Conservation (phyloP, 2,113 vertebrate species). For the Laticauda colubrina region DNA sequence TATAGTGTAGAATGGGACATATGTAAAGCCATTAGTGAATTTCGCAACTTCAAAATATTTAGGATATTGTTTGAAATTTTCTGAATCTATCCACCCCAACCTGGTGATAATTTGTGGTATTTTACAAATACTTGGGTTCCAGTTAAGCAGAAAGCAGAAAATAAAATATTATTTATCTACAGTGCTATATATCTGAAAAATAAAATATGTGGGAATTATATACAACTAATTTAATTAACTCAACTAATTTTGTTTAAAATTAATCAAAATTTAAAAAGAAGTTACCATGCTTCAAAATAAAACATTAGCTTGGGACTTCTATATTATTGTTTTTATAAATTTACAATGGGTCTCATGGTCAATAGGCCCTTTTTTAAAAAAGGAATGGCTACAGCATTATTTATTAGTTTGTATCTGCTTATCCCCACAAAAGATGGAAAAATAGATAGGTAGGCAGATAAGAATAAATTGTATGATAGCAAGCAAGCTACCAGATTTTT, state of each 20-base stretch:
- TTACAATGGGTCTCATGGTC: not conserved
- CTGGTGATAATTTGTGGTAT: not conserved
- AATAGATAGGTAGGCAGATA: not conserved
- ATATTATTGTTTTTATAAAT: not conserved
- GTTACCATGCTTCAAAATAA: not conserved
- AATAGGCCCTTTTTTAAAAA: not conserved
- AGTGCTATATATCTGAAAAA: not conserved
- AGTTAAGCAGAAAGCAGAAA: not conserved
- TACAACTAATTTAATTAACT: not conserved
- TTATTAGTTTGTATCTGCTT: not conserved
- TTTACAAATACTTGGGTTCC: not conserved
- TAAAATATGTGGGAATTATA: not conserved
- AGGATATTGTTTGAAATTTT: not conserved
- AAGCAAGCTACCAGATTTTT: not conserved
- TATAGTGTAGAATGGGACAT: not conserved
- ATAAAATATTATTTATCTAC: not conserved
- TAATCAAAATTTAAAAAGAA: not conserved
- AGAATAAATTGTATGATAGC: not conserved
- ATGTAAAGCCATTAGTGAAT: not conserved
- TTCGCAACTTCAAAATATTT: constrained; percentile 39
- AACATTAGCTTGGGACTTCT: not conserved
- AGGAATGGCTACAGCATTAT: not conserved
- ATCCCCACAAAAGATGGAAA: not conserved
- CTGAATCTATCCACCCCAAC: too few relatives aligned
- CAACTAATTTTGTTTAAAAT: not conserved